Percentiles rank a stretch among this genome's conserved stretches.
These are phyloP conservation scores for Drosophila subobscura DNA, from an alignment of 1,140 invertebrate genomes.

Conservation along the genomic window DNA sequence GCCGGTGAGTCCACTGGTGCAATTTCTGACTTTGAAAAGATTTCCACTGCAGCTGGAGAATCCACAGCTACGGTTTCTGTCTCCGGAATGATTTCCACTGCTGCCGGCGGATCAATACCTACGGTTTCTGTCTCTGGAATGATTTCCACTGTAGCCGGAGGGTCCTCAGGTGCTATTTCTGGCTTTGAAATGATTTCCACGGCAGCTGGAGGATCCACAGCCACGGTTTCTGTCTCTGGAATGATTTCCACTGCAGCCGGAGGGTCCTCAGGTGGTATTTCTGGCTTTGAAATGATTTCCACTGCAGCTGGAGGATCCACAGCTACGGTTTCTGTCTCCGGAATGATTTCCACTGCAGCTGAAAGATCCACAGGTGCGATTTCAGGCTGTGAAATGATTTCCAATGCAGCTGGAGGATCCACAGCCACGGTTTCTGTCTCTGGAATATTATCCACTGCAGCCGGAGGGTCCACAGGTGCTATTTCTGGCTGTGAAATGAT, in stretches of 20 bases:
- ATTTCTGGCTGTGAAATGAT: too few relatives aligned
- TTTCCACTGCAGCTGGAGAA: too few relatives aligned
- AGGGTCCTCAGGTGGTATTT: too few relatives aligned
- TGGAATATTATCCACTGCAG: neutral
- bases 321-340: neutral
- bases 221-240: neutral
- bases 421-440: neutral
- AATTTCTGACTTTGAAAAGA: too few relatives aligned
- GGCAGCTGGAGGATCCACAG: too few relatives aligned
- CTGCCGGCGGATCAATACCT: too few relatives aligned
- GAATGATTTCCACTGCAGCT: neutral
- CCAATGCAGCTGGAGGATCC: too few relatives aligned
- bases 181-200: neutral
- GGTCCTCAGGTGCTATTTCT: neutral
- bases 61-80: too few relatives aligned
- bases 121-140: neutral
- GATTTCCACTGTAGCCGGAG: neutral
- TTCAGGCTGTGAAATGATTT: too few relatives aligned
- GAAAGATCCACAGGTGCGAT: neutral
- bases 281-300: too few relatives aligned
- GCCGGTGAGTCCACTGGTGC: too few relatives aligned
- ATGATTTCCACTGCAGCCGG: neutral
- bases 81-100: too few relatives aligned
- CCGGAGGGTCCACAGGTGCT: neutral
- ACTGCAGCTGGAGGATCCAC: neutral